phyloP scores from a whole-genome alignment of 2,797 vertebrate species.

The Thamnophis elegans region DNA sequence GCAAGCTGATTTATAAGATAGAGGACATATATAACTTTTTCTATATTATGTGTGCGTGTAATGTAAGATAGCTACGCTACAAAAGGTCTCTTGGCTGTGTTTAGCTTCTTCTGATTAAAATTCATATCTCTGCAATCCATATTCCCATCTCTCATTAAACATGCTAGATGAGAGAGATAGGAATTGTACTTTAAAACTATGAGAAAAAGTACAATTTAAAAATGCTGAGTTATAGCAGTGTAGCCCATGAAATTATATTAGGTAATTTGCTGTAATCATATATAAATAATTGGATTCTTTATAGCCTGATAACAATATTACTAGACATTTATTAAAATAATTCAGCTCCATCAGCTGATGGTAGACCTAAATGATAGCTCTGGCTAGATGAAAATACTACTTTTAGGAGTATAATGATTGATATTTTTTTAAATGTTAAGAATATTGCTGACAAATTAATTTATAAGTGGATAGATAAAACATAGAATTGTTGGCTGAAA shows the following conservation, averaged over 20 bases:
- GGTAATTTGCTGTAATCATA: slow-evolving; percentile 37
- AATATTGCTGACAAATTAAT: slow-evolving; percentile 46
- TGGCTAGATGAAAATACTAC: slow-evolving; percentile 56
- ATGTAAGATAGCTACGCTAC: not conserved
- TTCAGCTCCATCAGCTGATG: too few relatives aligned
- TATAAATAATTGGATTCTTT: slow-evolving; percentile 34
- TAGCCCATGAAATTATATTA: slow-evolving; percentile 13
- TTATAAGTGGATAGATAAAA: slow-evolving; percentile 56
- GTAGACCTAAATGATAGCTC: slow-evolving; percentile 5
- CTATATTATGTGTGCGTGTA: not conserved
- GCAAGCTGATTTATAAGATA: not conserved
- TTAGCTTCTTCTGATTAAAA: not conserved
- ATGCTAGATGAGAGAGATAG: not conserved
- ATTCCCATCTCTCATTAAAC: not conserved
- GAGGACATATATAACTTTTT: not conserved
- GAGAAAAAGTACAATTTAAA: not conserved
- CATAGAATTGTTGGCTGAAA: slow-evolving; percentile 38
- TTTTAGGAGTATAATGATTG: slow-evolving; percentile 32
- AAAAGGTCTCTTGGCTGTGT: not conserved
- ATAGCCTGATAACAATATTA: not conserved
- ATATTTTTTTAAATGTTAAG: slow-evolving; percentile 58
- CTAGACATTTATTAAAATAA: slow-evolving; percentile 2
- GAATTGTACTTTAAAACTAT: not conserved
- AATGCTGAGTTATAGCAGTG: not conserved
- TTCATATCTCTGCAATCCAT: not conserved